Evolutionary conservation across 2,888 invertebrate species (phyloP), one percentile per base, ranked within the genome.

Genomic region (Lasius fuliginosus): DNA sequence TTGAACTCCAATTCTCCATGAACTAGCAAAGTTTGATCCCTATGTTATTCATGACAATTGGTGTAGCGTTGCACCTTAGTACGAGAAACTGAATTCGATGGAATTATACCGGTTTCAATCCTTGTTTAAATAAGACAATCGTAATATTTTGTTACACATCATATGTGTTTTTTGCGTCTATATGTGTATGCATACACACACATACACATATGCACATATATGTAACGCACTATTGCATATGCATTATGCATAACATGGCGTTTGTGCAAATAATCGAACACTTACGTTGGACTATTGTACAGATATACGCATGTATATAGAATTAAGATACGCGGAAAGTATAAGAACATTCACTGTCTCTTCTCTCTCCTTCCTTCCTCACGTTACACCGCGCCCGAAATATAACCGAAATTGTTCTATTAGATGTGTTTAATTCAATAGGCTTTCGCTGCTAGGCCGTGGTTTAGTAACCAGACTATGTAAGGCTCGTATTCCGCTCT

Each of bases 401-500:
- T 40, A 40, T 81, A 68, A 64, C 8, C 30, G 58, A 71, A 62
- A 69, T 18, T 68, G 68, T 75, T 73, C 69, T 71, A 68, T 74
- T 86, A 42, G 60, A 85, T 56, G 12, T 53, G n/a, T 86, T 77
- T 85, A 89, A 74, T 85, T 85, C 62, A 84, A 68, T 90, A 90
- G 91, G 90, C 90, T 90, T 81, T 90, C 86, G 60, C 84, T 88
- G 82, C 76, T 91, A 91, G 90, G 88, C 89, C 91, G 91, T 91
- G 90, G 74, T 84, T 86, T 90, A 75, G 71, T 90, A 83, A 95
- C 94, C 85, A 94, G 92, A 84, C 95, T 95, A 96, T 96, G 96
- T 84, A 97, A 94, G 81, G 95, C 94, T 81, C 94, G 94, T 83
- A 97, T 96, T 82, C 95, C 94, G 33, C 90, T 89, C 49, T 95